Percentiles rank a stretch among this genome's conserved stretches.
Evolutionary conservation across 2,113 vertebrate genomes (phyloP).

Genomic region (Tenrec ecaudatus): DNA sequence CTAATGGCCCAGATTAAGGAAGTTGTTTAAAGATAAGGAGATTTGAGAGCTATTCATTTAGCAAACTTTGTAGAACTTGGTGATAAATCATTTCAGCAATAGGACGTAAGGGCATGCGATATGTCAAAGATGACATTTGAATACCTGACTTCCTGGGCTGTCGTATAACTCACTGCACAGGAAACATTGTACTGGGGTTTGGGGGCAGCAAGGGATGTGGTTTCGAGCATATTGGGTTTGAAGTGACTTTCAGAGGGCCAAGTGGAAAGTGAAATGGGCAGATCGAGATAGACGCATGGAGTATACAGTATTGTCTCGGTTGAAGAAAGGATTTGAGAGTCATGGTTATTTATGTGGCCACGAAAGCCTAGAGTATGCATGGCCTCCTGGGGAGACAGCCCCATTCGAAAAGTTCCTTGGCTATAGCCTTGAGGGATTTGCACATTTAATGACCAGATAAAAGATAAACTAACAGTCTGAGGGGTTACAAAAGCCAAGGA

Average conservation of each 20-base stretch:
- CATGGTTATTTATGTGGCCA: background rate
- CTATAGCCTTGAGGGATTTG: constrained; percentile 2
- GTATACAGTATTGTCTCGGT: background rate
- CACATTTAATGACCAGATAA: background rate
- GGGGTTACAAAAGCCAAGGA: constrained; percentile 3
- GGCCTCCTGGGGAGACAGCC: background rate
- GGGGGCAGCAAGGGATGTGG: background rate
- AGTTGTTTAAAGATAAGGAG: background rate
- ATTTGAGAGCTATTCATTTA: background rate
- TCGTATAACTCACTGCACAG: background rate
- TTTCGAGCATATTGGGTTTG: constrained; percentile 10
- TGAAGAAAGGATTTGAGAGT: constrained; percentile 11
- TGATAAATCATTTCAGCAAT: background rate
- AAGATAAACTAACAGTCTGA: background rate
- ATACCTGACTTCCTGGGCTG: background rate
- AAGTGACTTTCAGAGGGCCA: constrained; percentile 35
- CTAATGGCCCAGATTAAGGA: background rate
- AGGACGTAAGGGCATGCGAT: background rate
- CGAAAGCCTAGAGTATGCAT: background rate
- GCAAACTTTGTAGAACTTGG: background rate
- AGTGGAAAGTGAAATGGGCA: background rate
- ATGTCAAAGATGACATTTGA: background rate
- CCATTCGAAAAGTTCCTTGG: background rate
- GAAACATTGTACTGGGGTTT: constrained; percentile 14
- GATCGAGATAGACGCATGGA: background rate